A percentile compares a stretch with the other conserved stretches of the same genome.
phyloP scores from a whole-genome alignment of 1,140 invertebrate genomes.

The Brachionus paranguensis region DNA sequence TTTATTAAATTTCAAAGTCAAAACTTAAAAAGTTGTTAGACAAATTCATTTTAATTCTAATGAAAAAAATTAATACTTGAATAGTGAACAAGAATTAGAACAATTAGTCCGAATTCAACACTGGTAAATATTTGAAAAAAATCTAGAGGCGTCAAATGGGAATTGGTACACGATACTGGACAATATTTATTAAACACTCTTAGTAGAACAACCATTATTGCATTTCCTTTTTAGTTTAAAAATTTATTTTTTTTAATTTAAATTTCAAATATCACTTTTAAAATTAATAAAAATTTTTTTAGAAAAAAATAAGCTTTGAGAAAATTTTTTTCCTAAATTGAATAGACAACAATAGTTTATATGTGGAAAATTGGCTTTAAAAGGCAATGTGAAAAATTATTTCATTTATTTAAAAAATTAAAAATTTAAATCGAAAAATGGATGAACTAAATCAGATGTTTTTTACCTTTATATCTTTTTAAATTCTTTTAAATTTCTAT shows the following conservation, averaged over 20 bases:
- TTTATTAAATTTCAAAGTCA: constrained; percentile 19
- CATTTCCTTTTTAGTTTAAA: not conserved
- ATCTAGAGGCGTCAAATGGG: not conserved
- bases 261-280: not conserved
- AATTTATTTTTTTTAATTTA: not conserved
- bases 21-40: not conserved
- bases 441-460: too few relatives aligned
- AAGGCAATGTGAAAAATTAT: too few relatives aligned
- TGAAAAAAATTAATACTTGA: not conserved
- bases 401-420: too few relatives aligned
- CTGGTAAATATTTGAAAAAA: not conserved
- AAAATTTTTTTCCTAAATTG: too few relatives aligned
- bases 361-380: too few relatives aligned
- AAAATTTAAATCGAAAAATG: too few relatives aligned
- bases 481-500: too few relatives aligned
- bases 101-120: not conserved
- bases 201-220: not conserved
- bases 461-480: too few relatives aligned
- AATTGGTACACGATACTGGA: not conserved
- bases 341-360: too few relatives aligned
- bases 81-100: not conserved
- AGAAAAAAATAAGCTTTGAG: too few relatives aligned
- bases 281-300: too few relatives aligned
- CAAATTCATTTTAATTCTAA: not conserved
- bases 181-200: constrained; percentile 19